Percentiles rank a stretch among this genome's conserved stretches.
phyloP scores from a whole-genome alignment of 2,888 invertebrate species.

The Neoitamus cyanurus region DNA sequence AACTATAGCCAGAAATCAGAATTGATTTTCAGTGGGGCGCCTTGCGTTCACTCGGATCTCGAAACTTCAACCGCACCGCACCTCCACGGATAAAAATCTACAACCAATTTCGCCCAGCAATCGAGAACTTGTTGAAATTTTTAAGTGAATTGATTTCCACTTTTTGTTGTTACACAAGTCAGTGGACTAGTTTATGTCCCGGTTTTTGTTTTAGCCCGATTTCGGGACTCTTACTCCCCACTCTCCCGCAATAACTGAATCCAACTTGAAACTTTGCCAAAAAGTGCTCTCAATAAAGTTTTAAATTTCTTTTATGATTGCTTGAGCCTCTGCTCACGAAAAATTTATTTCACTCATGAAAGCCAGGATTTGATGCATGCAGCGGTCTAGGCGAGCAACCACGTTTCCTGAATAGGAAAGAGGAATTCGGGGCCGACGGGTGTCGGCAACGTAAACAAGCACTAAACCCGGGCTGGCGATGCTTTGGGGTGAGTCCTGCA shows the following conservation, averaged over 20 bases:
- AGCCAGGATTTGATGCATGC: conserved; percentile 12
- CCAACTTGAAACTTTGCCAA: conserved; percentile 35
- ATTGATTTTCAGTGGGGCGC: background rate
- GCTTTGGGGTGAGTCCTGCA: background rate
- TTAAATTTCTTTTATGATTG: conserved; percentile 32
- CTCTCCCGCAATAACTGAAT: background rate
- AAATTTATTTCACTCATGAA: conserved; percentile 20
- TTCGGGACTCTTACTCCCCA: background rate
- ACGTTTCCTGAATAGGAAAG: background rate
- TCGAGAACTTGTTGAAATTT: conserved; percentile 41
- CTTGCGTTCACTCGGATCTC: background rate
- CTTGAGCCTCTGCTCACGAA: conserved; percentile 19
- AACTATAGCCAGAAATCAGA: background rate
- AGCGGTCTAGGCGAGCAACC: background rate
- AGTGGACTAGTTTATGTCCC: conserved; percentile 28
- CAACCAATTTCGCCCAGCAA: conserved; percentile 18
- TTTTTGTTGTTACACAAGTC: conserved; percentile 26
- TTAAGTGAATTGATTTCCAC: conserved; percentile 39
- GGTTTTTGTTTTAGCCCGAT: background rate
- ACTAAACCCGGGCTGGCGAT: background rate
- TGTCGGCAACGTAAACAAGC: background rate
- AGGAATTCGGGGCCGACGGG: background rate
- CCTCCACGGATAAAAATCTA: conserved; percentile 9
- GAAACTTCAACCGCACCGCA: background rate
- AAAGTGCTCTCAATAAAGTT: conserved; percentile 38